Base-by-base conservation (phyloP, 2,113 vertebrate species). In the Pavo muticus region DNA sequence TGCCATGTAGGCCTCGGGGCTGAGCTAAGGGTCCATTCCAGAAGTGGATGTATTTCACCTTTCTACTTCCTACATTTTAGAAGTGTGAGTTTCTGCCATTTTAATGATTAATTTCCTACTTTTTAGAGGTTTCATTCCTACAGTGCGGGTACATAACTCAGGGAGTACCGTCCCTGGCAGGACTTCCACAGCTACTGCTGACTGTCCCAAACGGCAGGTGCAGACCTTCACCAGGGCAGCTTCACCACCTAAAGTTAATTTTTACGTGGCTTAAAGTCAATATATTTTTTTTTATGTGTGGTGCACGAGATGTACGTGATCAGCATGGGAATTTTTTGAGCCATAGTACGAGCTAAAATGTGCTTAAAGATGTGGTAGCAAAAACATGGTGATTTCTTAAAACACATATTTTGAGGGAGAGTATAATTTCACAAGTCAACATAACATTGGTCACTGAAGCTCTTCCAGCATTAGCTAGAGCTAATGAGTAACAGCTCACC, bases 401-500 rank as follows among this genome's bases (percentile, higher is more conserved):
- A 91, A 75, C 13, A 45, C 7, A 1, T 40, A 18, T 50, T 56
- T 87, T 45, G 19, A 25, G 10, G 48, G 19, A 87, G 19, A 63
- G 21, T 50, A 20, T 77, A 68, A 84, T 91, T 94, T 61, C 63
- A 52, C 64, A 91, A 84, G 87, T 68, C 65, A 68, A 75, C 81
- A 17, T 68, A 75, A 68, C 56, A 39, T 56, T 50, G 29, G 14
- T 52, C 52, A 52, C 29, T 84, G 82, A 57, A 27, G 37, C 20
- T 77, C 76, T 60, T 88, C 37, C 60, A 85, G 40, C 24, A 85
- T 63, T 47, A 91, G 18, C 63, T 59, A 54, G 52, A 54, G 52
- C 27, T 54, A 54, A 27, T 54, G 50, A 15, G 25, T 54, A 54
- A 54, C 14, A 16, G 14, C 27, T 54, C 25, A 54, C 10, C 8